phyloP scores from a whole-genome alignment of 2,888 invertebrate species.

The Microplitis deprimator region DNA sequence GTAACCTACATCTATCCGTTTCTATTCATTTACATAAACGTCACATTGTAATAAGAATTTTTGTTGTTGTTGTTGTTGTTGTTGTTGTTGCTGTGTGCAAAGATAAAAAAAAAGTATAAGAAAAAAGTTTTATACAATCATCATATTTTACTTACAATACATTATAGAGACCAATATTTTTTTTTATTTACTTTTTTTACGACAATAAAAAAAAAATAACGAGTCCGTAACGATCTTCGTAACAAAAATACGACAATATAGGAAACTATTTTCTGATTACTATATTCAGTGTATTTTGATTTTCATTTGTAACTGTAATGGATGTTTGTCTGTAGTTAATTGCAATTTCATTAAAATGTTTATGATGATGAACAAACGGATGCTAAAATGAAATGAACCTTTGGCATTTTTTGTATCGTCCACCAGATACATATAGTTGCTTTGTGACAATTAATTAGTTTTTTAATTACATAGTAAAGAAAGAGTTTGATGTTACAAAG shows the following conservation, averaged over 20 bases:
- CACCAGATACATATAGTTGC: background rate
- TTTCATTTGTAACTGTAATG: background rate
- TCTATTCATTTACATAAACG: slow-evolving; percentile 2
- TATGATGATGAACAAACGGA: background rate
- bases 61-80: background rate
- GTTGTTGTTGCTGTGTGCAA: background rate
- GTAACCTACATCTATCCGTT: slow-evolving; percentile 6
- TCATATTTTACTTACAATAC: background rate
- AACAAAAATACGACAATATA: background rate
- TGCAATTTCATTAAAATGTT: background rate
- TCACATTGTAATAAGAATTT: background rate
- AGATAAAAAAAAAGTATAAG: background rate
- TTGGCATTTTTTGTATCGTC: background rate
- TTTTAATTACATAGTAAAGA: background rate
- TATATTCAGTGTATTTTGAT: background rate
- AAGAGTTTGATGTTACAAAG: background rate
- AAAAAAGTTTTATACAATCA: background rate
- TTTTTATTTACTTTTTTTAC: background rate
- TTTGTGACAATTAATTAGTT: background rate
- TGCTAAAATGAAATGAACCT: background rate
- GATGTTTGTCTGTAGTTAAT: background rate
- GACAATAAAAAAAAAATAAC: background rate
- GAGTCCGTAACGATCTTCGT: background rate
- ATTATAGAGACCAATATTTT: background rate
- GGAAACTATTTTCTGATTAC: background rate